These are phyloP conservation scores for Agrochola circellaris DNA, from an alignment of 2,888 invertebrate species.

Conservation along the genomic window DNA sequence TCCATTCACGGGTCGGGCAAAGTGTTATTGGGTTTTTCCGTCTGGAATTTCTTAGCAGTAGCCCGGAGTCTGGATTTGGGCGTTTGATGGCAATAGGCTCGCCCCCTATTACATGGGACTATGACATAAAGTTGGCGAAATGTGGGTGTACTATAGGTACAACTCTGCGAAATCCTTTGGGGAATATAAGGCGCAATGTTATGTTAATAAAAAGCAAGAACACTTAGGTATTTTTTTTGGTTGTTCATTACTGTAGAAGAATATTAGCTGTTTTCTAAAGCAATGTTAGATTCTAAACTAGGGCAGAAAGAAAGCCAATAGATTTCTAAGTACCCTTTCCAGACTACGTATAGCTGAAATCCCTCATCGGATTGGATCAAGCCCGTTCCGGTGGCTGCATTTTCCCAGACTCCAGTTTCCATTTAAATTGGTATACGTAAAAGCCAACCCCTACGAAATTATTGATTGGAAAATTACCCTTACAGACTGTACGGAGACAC, in stretches of 20 bases:
- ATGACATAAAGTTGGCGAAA: too few relatives aligned
- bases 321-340: background rate
- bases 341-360: constrained; percentile 2
- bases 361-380: constrained; percentile 21
- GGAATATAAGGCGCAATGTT: too few relatives aligned
- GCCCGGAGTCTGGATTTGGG: too few relatives aligned
- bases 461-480: constrained; percentile 4
- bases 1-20: background rate
- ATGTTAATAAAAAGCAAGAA: background rate
- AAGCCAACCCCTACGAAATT: background rate
- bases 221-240: too few relatives aligned
- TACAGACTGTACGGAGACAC: background rate
- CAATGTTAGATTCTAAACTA: background rate
- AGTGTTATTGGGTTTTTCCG: background rate
- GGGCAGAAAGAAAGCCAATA: background rate
- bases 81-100: too few relatives aligned
- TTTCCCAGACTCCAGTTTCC: constrained; percentile 10
- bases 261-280: background rate
- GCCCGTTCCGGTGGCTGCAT: constrained; percentile 3
- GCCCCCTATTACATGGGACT: too few relatives aligned
- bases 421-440: constrained; percentile 17
- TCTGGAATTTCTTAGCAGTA: background rate
- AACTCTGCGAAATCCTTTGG: background rate
- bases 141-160: background rate
- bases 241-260: too few relatives aligned